Evolutionary conservation across 2,888 invertebrate genomes (phyloP), one percentile per base, ranked within the genome.

Genomic region (Lacanobia wlatinum): DNA sequence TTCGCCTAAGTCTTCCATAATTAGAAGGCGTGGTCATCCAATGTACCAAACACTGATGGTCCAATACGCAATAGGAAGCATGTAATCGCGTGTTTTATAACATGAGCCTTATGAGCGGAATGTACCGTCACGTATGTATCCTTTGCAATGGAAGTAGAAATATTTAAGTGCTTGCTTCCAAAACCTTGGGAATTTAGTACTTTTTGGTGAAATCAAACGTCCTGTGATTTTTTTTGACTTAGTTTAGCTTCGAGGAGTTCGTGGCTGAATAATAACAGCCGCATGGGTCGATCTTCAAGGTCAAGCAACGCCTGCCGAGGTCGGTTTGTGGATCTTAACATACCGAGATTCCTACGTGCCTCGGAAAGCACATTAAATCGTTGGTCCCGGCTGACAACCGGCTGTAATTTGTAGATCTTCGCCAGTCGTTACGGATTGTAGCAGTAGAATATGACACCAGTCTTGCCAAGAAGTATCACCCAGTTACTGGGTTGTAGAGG

Each of bases 111-210:
- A 23, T 34, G 23, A 21, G 23, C 52, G 58, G 62, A 63, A 63
- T 63, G 3, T 46, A 52, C 50, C 40, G 43, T 63, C 53, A 38
- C 23, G 34, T 48, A 16, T 53, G 14, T 59, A 43, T 73, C 58
- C 40, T 73, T 18, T 71, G 7, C 28, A 16, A 50, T 55, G 23
- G 50, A 73, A 55, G 50, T 60, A 60, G 43, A 23, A 38, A 21
- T 46, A 50, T 73, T 21, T 79, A 64, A 76, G 60, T 80, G 80
- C 6, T 64, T 4, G 16, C 38, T 73, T 79, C 65, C 73, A 73
- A 43, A 34, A 21, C 60, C 38, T 73, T n/a, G 21, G 3, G 3
- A 28, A 21, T 9, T 1, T 12, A 50, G 16, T 73, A 43, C 40
- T 14, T 28, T 60, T 64, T 52, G 1, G 67, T 67, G 67, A 67